Evolutionary conservation across 1,140 invertebrate genomes (phyloP), one percentile per base, ranked within the genome.

Genomic region (Musca vetustissima): DNA sequence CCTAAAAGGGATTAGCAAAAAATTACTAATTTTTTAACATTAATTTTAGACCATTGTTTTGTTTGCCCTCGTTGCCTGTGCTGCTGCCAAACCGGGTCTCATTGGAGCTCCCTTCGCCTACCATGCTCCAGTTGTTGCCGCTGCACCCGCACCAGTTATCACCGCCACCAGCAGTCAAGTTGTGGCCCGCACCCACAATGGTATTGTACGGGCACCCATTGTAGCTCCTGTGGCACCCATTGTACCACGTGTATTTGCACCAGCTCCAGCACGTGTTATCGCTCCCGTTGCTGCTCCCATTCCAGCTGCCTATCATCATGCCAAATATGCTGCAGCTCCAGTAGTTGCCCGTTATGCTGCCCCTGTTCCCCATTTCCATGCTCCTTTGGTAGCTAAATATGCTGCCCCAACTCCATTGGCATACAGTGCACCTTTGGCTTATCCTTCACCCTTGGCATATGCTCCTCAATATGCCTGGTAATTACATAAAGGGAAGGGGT

Each of bases 121-220:
- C 17, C 67, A 76, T 8, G 76, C 52, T 47, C 73, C 43, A 48
- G 73, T 75, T 15, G 68, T 48, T n/a, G 68, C 74, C 17, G 76
- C 75, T 43, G 75, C 76, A 43, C 76, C 81, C 14, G 74, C 78
- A 32, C 80, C 83, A 0, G 68, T 83, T 24, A 79, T 84, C 14
- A 83, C 84, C 6, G 83, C 85, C n/a, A 78, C 77, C 69, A 85
- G 84, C 68, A 85, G 82, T 53, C 85, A 85, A 68, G 80, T 83
- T 47, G 75, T 85, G 67, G 81, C 83, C 64, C 78, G 83, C 55
- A 84, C 84, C 53, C 83, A 77, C 68, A 84, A 84, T 74, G 83
- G 82, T 19, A 80, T 81, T 49, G 67, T 24, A 25, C 24, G 22
- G 19, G 57, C 67, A 28, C 67, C 67, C 2, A 64, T 61, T 25